Base-by-base conservation (phyloP, 35 echinoderm and acorn worm species). In the Lytechinus pictus region DNA sequence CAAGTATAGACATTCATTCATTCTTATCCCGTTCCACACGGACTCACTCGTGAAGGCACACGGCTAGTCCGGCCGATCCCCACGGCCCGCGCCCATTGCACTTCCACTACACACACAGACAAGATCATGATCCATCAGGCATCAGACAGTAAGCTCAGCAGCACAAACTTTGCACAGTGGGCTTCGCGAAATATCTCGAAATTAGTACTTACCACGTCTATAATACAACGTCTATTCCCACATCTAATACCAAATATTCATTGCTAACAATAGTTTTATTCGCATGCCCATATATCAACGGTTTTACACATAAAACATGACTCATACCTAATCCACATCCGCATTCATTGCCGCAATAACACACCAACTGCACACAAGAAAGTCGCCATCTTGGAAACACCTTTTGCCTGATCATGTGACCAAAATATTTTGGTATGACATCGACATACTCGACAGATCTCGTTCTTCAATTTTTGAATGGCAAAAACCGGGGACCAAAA, bases 391-490 rank as follows among this genome's bases (percentile, higher is more conserved):
- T 79, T 79, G 66, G 66, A 79, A 79, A 79, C 66, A 79, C 66
- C 66, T 79, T 79, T 44, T 7, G 19, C 19, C 16, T 7, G 66
- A 24, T 79, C 66, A 79, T 24, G 66, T 79, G 66, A 79, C n/a
- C 66, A 79, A 79, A 79, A 79, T 79, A 79, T 79, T 79, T 71
- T 79, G 19, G 16, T 79, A n/a, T 79, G 66, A 79, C 66, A 79
- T n/a, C n/a, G n/a, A n/a, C n/a, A n/a, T n/a, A n/a, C n/a, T n/a
- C n/a, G 66, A 24, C 66, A 16, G 10, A 12, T 60, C 16, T 8
- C 10, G 4, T 10, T 44, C 33, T 44, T 44, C 33, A 44, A 44
- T 44, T 44, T 44, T 44, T 44, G 33, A 44, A 44, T 44, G 33
- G 33, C 1, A 44, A 44, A 44, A 44, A 44, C 33, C 33, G 33